Evolutionary conservation across 1,140 invertebrate species (phyloP).

Genomic region (Zaprionus inermis): DNA sequence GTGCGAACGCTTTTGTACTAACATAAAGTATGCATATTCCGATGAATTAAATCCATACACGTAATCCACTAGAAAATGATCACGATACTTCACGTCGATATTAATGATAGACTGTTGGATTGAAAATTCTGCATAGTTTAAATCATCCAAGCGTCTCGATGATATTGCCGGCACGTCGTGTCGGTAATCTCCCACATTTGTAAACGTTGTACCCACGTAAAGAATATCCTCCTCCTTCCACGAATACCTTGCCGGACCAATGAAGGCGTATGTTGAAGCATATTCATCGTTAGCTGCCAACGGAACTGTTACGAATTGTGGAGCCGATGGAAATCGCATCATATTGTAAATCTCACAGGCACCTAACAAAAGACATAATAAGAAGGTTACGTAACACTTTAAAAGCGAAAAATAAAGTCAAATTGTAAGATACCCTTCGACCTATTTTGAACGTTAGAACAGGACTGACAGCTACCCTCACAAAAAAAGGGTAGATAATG

Average conservation of each 20-base stretch:
- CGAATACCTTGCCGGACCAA: conserved; percentile 94
- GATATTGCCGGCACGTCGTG: conserved; percentile 97
- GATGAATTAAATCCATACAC: conserved; percentile 97
- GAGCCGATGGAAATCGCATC: conserved; percentile 90
- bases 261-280: conserved; percentile 96
- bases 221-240: conserved; percentile 92
- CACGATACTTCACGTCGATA: conserved; percentile 97
- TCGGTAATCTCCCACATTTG: conserved; percentile 95
- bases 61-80: conserved; percentile 97
- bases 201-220: conserved; percentile 97
- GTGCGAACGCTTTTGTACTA: conserved; percentile 96
- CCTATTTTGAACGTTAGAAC: too few relatives aligned
- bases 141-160: conserved; percentile 91
- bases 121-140: conserved; percentile 92
- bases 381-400: neutral
- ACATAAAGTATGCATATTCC: conserved; percentile 97
- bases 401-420: neutral
- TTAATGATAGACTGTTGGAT: conserved; percentile 95
- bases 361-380: conserved; percentile 75
- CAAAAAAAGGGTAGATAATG: too few relatives aligned
- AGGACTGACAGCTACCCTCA: too few relatives aligned
- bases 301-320: conserved; percentile 90
- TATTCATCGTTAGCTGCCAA: conserved; percentile 96
- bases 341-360: conserved; percentile 94
- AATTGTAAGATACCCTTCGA: neutral